Conservation (phyloP, 2,113 vertebrate genomes). For the Cynopterus brachyotis region DNA sequence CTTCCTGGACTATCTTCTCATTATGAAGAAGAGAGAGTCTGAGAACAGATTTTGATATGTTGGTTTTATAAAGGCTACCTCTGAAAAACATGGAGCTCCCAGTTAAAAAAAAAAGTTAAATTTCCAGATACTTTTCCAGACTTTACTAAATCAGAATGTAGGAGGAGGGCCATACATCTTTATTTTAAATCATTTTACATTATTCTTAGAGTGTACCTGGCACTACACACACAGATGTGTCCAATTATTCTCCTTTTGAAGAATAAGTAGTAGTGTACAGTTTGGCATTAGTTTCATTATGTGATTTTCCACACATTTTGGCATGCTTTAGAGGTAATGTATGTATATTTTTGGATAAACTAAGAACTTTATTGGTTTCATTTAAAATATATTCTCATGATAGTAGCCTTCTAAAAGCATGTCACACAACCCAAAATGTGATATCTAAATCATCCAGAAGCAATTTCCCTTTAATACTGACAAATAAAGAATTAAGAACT, state of each 20-base stretch:
- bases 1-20: not conserved
- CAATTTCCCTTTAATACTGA: conserved; percentile 28
- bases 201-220: not conserved
- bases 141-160: not conserved
- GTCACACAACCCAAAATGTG: not conserved
- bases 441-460: not conserved
- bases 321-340: not conserved
- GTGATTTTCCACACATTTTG: not conserved
- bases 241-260: not conserved
- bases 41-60: not conserved
- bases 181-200: not conserved
- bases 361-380: not conserved
- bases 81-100: not conserved
- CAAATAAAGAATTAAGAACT: not conserved
- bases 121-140: not conserved
- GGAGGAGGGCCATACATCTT: not conserved
- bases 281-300: not conserved
- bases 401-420: not conserved
- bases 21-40: not conserved
- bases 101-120: not conserved
- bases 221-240: not conserved
- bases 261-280: not conserved
- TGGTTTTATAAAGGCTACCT: not conserved
- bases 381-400: not conserved
- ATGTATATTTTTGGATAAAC: not conserved